Evolutionary conservation across 1,140 invertebrate genomes (phyloP), one percentile per base, ranked within the genome.

Genomic region (Trichomalopsis sarcophagae): DNA sequence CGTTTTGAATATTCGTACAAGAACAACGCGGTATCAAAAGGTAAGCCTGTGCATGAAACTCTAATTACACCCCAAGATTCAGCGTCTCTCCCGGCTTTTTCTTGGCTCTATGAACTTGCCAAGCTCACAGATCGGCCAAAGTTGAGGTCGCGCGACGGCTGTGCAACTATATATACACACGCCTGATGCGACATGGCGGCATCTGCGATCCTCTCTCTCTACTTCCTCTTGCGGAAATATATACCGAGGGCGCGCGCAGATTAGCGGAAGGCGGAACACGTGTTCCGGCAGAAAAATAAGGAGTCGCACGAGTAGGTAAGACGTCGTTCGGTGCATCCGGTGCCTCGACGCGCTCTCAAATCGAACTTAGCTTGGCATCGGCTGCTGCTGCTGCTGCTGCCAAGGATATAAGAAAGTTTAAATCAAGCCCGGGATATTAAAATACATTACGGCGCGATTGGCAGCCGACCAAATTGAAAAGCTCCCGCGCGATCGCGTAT

Each of bases 291-390:
- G 91, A 92, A 93, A 93, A 93, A 92, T 91, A 92, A 92, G 21
- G 44, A 23, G 68, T 36, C 40, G 87, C 89, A 89, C 91, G 90
- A 90, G 91, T 92, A 91, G 87, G 91, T 92, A 93, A 93, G 93
- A 93, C 89, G 91, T 92, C 93, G 92, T 93, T 93, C 91, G 78
- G 89, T 83, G 87, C 93, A 93, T 92, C 91, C 91, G 93, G 93
- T 81, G 91, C 89, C 86, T n/a, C 40, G 77, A 83, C 88, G 87
- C 87, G 33, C 33, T 36, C 33, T 89, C 87, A 88, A 89, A 90
- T 89, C 83, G 88, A 89, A 90, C 87, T 89, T 87, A 50, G n/a
- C 74, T 78, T 78, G 5, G 21, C 36, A 6, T 69, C 3, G 17
- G 27, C n/a, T 10, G 55, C 75, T 0, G 55, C 21, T 33, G 55